Evolutionary conservation across 2,113 vertebrate genomes (phyloP).

Genomic region (Puffinus mauretanicus): DNA sequence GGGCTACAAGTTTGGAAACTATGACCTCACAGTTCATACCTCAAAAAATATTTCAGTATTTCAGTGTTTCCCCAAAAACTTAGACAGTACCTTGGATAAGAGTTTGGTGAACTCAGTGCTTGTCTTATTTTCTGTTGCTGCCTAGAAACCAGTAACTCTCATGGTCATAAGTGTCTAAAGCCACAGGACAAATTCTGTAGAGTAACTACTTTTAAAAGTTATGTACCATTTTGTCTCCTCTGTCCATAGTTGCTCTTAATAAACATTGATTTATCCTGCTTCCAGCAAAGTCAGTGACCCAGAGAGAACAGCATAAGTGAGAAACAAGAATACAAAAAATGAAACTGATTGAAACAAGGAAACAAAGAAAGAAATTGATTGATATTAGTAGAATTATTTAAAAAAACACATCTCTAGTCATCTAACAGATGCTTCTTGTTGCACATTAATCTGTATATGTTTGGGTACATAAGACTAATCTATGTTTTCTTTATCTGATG

Average conservation of each 20-base stretch:
- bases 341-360: slow-evolving; percentile 24
- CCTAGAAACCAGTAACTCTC: neutral
- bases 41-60: neutral
- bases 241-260: neutral
- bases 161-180: neutral
- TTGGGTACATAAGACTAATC: slow-evolving; percentile 64
- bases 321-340: slow-evolving; percentile 7
- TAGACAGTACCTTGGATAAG: neutral
- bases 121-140: neutral
- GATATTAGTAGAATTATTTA: slow-evolving; percentile 5
- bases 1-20: neutral
- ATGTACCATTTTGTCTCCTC: neutral
- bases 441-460: slow-evolving; percentile 6
- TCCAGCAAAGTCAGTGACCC: slow-evolving; percentile 1
- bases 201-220: neutral
- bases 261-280: slow-evolving; percentile 35
- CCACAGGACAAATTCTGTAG: neutral
- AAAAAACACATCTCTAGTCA: neutral
- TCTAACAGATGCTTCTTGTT: slow-evolving; percentile 32
- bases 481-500: slow-evolving; percentile 69
- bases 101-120: neutral
- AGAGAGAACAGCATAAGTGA: neutral
- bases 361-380: neutral
- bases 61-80: neutral
- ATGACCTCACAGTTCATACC: neutral